Percentiles rank a stretch among this genome's conserved stretches.
Evolutionary conservation across 2,797 vertebrate genomes (phyloP).

Genomic region (Bradypodion pumilum): DNA sequence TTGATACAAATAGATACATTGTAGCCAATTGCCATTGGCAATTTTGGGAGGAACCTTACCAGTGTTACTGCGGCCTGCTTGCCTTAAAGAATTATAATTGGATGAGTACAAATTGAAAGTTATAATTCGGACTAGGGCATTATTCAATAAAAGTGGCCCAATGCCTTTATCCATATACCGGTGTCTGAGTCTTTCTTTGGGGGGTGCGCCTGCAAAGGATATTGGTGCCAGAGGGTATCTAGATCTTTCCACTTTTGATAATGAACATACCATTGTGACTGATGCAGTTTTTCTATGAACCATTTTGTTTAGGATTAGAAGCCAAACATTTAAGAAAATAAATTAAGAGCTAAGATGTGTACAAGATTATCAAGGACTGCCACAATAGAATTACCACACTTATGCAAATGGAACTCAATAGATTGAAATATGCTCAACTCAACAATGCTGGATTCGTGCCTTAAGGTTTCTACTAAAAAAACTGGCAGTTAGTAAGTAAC

Average conservation of each 20-base stretch:
- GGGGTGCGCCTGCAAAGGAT: too few relatives aligned
- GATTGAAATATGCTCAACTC: background rate
- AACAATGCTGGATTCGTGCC: background rate
- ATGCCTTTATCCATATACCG: too few relatives aligned
- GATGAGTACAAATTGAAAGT: too few relatives aligned
- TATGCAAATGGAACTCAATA: background rate
- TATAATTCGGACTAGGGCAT: too few relatives aligned
- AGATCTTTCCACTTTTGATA: background rate
- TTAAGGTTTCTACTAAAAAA: background rate
- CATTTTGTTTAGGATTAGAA: background rate
- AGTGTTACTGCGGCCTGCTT: too few relatives aligned
- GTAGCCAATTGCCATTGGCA: too few relatives aligned
- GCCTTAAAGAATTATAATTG: too few relatives aligned
- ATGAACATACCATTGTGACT: background rate
- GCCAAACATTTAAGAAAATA: background rate
- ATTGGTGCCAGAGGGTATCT: background rate
- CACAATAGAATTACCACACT: background rate
- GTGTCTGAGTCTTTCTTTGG: too few relatives aligned
- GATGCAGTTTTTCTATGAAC: background rate
- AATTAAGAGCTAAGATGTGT: background rate
- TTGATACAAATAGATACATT: too few relatives aligned
- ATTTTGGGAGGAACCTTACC: too few relatives aligned
- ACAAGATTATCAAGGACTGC: background rate
- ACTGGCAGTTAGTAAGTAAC: slow-evolving; percentile 21
- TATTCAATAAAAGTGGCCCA: too few relatives aligned